These are phyloP conservation scores for Uromys caudimaculatus DNA, from an alignment of 2,797 vertebrate species.

Conservation along the genomic window DNA sequence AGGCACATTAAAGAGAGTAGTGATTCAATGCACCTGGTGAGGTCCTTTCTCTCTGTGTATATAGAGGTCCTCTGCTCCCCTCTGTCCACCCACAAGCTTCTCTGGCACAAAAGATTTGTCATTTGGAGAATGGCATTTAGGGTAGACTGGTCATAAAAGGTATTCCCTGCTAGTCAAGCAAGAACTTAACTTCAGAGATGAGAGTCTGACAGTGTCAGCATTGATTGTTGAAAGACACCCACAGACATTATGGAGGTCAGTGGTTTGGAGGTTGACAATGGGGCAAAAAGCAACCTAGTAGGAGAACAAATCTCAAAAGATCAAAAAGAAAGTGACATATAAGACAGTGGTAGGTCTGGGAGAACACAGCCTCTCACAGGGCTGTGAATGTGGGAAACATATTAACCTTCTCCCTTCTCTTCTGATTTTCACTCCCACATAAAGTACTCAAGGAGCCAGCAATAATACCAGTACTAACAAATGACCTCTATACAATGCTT, in stretches of 20 bases:
- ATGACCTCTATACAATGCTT: background rate
- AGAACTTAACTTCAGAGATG: background rate
- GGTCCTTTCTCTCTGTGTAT: background rate
- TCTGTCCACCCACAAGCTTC: background rate
- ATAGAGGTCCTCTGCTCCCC: background rate
- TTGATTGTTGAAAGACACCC: background rate
- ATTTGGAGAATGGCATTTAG: background rate
- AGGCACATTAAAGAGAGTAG: background rate
- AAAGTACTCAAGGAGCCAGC: background rate
- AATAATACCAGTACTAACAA: background rate
- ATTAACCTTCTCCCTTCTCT: background rate
- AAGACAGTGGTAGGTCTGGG: background rate
- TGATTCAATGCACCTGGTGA: background rate
- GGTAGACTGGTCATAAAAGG: background rate
- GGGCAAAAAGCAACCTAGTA: background rate
- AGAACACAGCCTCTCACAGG: background rate
- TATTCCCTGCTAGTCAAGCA: background rate
- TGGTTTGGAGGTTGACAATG: background rate
- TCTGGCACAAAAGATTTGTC: background rate
- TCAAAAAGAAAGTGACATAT: background rate
- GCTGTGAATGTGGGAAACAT: background rate
- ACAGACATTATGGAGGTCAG: background rate
- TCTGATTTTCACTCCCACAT: background rate
- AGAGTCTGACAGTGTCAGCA: background rate
- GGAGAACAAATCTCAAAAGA: background rate